Percentiles rank a stretch among this genome's conserved stretches.
phyloP scores from a whole-genome alignment of 1,140 invertebrate genomes.

The Goniozus legneri region DNA sequence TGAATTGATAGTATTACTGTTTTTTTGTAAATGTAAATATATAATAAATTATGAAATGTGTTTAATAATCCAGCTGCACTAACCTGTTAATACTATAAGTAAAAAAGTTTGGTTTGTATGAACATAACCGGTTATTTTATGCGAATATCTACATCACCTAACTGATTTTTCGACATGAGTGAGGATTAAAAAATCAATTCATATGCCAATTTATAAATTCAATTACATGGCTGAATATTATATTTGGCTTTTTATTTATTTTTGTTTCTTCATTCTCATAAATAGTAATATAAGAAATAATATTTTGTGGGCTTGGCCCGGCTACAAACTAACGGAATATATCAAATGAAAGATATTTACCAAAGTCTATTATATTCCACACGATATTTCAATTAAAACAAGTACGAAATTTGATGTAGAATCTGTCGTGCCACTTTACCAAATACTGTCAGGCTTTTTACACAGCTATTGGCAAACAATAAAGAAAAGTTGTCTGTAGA shows the following conservation, averaged over 20 bases:
- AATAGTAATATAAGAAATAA: slow-evolving; percentile 34
- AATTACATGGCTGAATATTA: neutral
- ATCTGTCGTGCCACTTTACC: slow-evolving; percentile 31
- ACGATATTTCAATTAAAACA: slow-evolving; percentile 30
- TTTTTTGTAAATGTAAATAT: no score
- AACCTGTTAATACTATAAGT: neutral
- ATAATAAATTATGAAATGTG: no score
- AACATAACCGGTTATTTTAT: neutral
- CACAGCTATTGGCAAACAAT: slow-evolving; percentile 48
- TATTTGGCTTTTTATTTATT: slow-evolving; percentile 18
- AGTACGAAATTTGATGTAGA: slow-evolving; percentile 34
- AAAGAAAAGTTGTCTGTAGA: slow-evolving; percentile 47
- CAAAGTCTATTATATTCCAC: slow-evolving; percentile 39
- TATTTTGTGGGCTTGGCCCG: slow-evolving; percentile 44
- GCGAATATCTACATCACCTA: neutral
- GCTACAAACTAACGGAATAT: slow-evolving; percentile 16
- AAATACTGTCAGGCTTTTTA: slow-evolving; percentile 39
- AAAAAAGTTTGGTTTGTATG: neutral
- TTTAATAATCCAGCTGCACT: neutral
- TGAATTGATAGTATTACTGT: no score
- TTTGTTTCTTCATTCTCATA: no score
- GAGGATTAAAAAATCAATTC: neutral
- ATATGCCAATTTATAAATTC: neutral
- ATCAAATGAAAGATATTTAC: slow-evolving; percentile 25
- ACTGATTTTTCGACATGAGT: neutral